Conservation (phyloP, 2,888 invertebrate species). For the Allygus modestus region DNA sequence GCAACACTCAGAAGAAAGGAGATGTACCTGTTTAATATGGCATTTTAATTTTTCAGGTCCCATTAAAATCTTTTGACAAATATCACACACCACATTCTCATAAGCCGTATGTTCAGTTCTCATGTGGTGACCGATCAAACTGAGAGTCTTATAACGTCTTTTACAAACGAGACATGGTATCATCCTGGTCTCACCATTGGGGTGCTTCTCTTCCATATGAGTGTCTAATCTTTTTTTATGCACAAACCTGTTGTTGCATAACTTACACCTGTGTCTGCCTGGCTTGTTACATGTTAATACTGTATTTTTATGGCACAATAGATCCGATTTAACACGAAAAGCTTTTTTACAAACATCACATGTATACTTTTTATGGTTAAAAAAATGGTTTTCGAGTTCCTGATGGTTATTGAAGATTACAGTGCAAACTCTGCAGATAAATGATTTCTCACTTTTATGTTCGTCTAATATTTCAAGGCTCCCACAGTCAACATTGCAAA, state of each 20-base stretch:
- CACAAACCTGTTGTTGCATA: constrained; percentile 9
- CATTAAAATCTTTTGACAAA: background rate
- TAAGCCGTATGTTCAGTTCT: background rate
- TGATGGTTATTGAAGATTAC: background rate
- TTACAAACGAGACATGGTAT: background rate
- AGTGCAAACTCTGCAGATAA: constrained; percentile 11
- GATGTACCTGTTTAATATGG: background rate
- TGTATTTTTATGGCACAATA: background rate
- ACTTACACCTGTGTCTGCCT: background rate
- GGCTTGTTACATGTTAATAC: background rate
- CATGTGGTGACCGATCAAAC: background rate
- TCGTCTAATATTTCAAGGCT: background rate
- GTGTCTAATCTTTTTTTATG: background rate
- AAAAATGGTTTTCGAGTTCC: constrained; percentile 17
- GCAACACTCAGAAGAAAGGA: background rate
- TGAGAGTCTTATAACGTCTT: background rate
- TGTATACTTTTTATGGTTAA: background rate
- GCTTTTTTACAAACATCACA: constrained; percentile 31
- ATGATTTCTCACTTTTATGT: background rate
- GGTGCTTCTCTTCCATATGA: background rate
- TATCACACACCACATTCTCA: constrained; percentile 5
- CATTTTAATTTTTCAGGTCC: background rate
- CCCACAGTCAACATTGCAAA: constrained; percentile 30
- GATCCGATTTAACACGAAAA: background rate
- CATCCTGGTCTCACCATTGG: background rate